Conservation (phyloP, 2,888 invertebrate genomes). For the Sarcophaga variegata region DNA sequence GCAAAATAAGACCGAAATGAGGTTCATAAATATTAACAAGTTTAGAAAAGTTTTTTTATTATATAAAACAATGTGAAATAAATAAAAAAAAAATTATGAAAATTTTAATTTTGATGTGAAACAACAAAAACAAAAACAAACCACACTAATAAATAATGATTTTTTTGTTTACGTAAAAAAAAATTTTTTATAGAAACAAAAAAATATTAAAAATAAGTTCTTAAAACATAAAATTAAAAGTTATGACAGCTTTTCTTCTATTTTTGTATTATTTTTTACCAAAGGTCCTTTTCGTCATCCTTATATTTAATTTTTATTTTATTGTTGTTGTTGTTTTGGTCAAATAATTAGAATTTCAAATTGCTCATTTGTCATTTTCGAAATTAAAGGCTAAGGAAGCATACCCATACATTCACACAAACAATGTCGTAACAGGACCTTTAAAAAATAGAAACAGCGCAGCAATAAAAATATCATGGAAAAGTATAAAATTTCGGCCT, state of each 20-base stretch:
- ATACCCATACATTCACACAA: background rate
- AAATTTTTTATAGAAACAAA: background rate
- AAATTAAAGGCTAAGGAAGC: constrained; percentile 47
- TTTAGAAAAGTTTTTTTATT: constrained; percentile 2
- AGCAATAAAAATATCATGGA: background rate
- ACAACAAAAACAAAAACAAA: constrained; percentile 11
- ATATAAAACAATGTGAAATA: background rate
- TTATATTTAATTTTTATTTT: background rate
- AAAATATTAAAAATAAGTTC: background rate
- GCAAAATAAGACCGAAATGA: background rate
- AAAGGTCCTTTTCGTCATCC: constrained; percentile 10
- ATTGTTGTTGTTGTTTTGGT: background rate
- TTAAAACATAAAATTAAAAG: constrained; percentile 33
- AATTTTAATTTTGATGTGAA: constrained; percentile 12
- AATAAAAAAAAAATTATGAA: background rate
- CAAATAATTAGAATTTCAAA: constrained; percentile 55
- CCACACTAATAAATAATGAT: constrained; percentile 36
- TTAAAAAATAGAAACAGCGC: background rate
- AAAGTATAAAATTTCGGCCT: background rate
- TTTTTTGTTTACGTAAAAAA: background rate
- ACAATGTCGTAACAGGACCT: background rate
- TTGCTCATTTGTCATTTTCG: constrained; percentile 54
- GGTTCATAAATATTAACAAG: constrained; percentile 9
- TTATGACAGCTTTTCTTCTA: constrained; percentile 23
- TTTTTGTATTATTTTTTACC: background rate